Percentiles rank a stretch among this genome's conserved stretches.
These are phyloP conservation scores for Dinomys branickii DNA, from an alignment of 2,113 vertebrate species.

Conservation along the genomic window DNA sequence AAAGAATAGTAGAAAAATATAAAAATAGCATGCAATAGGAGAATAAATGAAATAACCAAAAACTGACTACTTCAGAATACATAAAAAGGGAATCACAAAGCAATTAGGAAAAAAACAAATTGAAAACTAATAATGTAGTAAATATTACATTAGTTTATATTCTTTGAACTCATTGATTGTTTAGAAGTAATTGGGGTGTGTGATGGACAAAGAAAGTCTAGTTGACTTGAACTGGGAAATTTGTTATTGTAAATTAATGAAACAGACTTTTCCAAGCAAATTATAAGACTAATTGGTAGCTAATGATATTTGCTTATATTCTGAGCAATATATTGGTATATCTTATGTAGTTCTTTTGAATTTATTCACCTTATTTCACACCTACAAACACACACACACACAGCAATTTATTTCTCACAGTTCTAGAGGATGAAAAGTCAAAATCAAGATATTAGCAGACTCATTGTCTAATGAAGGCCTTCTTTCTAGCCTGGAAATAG, in stretches of 20 bases:
- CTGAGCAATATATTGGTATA: not conserved
- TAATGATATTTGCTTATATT: not conserved
- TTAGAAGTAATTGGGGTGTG: not conserved
- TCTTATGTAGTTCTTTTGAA: constrained; percentile 5
- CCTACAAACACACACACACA: not conserved
- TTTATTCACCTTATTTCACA: not conserved
- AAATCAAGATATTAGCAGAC: not conserved
- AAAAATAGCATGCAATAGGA: not conserved
- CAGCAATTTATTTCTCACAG: not conserved
- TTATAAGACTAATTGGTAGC: not conserved
- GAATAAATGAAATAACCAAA: constrained; percentile 6
- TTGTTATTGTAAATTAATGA: not conserved
- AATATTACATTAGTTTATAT: constrained; percentile 27
- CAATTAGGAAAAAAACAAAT: not conserved
- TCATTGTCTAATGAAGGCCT: not conserved
- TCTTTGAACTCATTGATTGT: not conserved
- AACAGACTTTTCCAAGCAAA: constrained; percentile 26
- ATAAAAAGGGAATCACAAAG: not conserved
- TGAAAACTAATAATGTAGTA: not conserved
- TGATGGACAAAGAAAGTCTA: not conserved
- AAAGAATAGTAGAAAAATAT: not conserved
- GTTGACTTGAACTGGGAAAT: not conserved
- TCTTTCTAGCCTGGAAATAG: not conserved
- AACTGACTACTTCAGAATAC: not conserved
- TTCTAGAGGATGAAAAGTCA: not conserved